Evolutionary conservation across 2,113 vertebrate species (phyloP).

Genomic region (Halichoeres trimaculatus): DNA sequence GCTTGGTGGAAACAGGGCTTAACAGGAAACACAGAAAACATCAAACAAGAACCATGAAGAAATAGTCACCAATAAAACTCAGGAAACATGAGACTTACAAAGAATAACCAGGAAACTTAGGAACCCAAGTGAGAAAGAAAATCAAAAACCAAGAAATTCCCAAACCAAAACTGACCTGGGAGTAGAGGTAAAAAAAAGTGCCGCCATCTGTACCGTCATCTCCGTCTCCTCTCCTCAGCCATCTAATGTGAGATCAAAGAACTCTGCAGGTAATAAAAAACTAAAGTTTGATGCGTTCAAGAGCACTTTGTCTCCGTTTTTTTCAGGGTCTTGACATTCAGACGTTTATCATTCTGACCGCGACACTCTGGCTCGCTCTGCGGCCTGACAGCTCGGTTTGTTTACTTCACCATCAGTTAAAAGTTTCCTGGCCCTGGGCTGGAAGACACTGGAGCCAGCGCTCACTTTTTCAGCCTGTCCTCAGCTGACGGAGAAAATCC

Average conservation of each 20-base stretch:
- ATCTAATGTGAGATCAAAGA: slow-evolving; percentile 14
- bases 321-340: slow-evolving; percentile 38
- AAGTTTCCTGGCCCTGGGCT: slow-evolving; percentile 36
- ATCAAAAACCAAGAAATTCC: too few relatives aligned
- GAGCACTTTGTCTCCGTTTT: slow-evolving; percentile 41
- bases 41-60: too few relatives aligned
- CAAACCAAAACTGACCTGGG: too few relatives aligned
- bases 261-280: slow-evolving; percentile 10
- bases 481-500: slow-evolving; percentile 43
- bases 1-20: too few relatives aligned
- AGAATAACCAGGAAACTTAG: too few relatives aligned
- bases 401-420: slow-evolving; percentile 66
- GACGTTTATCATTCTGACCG: slow-evolving; percentile 56
- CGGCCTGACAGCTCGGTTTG: slow-evolving; percentile 34
- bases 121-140: too few relatives aligned
- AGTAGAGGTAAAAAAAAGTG: not conserved
- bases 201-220: slow-evolving; percentile 16
- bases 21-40: too few relatives aligned
- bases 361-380: slow-evolving; percentile 13
- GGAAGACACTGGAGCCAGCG: slow-evolving; percentile 6
- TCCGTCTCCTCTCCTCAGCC: not conserved
- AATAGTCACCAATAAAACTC: too few relatives aligned
- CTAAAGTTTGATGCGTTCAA: slow-evolving; percentile 35
- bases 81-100: too few relatives aligned
- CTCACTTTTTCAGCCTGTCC: slow-evolving; percentile 21